These are phyloP conservation scores for Brachyalestes nurse DNA, from an alignment of 2,797 vertebrate species.

Conservation along the genomic window DNA sequence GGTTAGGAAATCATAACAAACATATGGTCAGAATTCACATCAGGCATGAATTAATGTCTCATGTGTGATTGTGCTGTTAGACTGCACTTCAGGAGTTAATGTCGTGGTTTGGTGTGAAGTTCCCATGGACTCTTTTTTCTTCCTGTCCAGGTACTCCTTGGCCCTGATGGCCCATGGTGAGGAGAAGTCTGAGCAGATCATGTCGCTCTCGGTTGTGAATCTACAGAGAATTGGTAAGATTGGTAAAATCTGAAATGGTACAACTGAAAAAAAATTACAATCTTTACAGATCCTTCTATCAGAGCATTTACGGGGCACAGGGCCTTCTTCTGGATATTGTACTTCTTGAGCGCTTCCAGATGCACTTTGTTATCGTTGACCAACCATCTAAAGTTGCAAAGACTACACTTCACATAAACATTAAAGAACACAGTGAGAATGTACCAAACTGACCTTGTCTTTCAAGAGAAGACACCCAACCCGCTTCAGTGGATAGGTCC, in stretches of 20 bases:
- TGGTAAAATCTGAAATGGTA: neutral
- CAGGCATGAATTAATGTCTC: neutral
- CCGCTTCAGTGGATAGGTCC: neutral
- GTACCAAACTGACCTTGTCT: conserved; percentile 21
- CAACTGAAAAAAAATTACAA: too few species aligned
- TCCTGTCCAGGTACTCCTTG: conserved; percentile 64
- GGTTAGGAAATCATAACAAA: neutral
- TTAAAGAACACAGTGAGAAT: neutral
- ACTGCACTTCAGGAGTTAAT: neutral
- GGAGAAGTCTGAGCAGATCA: conserved; percentile 62
- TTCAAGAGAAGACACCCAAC: neutral
- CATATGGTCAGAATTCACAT: neutral
- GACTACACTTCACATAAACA: too few species aligned
- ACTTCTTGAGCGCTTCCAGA: conserved; percentile 24
- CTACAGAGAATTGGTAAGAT: conserved; percentile 51
- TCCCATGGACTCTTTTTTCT: neutral
- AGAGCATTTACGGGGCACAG: conserved; percentile 59
- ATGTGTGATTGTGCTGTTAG: neutral
- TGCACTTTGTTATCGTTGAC: conserved; percentile 23
- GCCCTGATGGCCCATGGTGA: conserved; percentile 57
- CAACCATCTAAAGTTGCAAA: neutral
- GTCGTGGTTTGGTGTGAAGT: accelerated
- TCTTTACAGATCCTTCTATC: conserved; percentile 64
- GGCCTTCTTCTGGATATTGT: conserved; percentile 49
- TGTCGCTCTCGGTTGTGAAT: conserved; percentile 57